Percentiles rank a stretch among this genome's conserved stretches.
phyloP scores from a whole-genome alignment of 2,888 invertebrate species.

The Caenorhabditis sulstoni region DNA sequence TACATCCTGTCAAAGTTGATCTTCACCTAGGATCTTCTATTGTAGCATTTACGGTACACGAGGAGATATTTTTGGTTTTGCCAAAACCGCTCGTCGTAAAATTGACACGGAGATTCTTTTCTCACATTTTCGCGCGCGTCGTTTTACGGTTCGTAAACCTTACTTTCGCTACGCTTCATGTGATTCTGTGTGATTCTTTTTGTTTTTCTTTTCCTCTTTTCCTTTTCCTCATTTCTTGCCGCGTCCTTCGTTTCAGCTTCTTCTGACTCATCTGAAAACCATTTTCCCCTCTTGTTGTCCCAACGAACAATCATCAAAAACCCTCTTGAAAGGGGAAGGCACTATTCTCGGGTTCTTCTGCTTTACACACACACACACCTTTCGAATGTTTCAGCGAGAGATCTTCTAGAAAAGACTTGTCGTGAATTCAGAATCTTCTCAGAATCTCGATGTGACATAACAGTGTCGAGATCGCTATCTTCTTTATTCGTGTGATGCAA shows the following conservation, averaged over 20 bases:
- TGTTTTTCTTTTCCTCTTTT: conserved; percentile 6
- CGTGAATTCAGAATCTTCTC: background rate
- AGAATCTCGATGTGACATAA: conserved; percentile 30
- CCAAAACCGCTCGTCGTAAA: conserved; percentile 46
- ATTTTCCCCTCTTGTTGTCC: no score
- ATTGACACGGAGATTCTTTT: conserved; percentile 17
- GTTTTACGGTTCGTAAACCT: conserved; percentile 52
- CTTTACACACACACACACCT: no score
- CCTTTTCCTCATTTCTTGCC: background rate
- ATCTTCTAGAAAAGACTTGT: no score
- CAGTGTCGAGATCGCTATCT: conserved; percentile 46
- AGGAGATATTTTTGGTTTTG: conserved; percentile 11
- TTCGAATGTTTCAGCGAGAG: no score
- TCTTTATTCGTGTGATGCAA: background rate
- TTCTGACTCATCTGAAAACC: no score
- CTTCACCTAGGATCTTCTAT: no score
- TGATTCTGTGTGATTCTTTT: background rate
- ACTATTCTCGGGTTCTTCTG: no score
- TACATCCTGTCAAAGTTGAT: no score
- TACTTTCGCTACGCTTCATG: conserved; percentile 4
- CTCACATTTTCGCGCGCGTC: conserved; percentile 19
- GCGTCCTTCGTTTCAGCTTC: no score
- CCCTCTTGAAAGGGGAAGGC: no score
- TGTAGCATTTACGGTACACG: no score
- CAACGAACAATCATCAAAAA: no score